Base-by-base conservation (phyloP, 2,113 vertebrate genomes). In the Amphiprion percula region DNA sequence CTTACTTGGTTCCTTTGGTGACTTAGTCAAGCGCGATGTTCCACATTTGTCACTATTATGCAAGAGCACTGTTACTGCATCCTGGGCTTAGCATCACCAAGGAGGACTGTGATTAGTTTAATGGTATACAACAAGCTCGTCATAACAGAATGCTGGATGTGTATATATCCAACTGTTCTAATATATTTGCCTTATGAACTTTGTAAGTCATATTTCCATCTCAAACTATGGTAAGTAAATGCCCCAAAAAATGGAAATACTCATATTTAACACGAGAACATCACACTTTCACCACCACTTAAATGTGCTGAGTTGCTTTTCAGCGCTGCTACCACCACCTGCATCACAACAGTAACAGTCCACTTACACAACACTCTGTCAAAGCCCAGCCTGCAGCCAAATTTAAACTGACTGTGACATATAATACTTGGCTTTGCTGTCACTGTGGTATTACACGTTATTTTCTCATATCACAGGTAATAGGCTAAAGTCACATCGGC, bases 401-500 rank as follows among this genome's bases (percentile, higher is more conserved):
- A 68, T 60, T 75, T 14, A 64, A 84, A 82, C 49, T 47, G 53
- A 60, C 70, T 79, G 46, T 62, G 72, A 86, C 62, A 55, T 55
- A 58, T 73, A 84, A 76, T 26, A 1, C 50, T n/a, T 17, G 33
- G 71, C 49, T 68, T 62, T 50, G 68, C 68, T 24, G 39, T 74
- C 71, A 85, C 19, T 61, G 21, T 61, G 39, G 16, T 55, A 68
- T 67, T 72, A 61, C 65, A 65, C 52, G 83, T 75, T 78, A 71
- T 74, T 68, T 84, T 64, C 64, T 79, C 72, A 82, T 59, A 69
- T 88, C 52, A 80, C 21, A 37, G 60, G 73, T 75, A 90, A 88
- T 78, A 49, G 60, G 69, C 58, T 69, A 71, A 87, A 85, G 80
- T 56, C 80, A 72, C 50, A n/a, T 9, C 72, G 66, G 68, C 46